Conservation (phyloP, 2,113 vertebrate species). For the Ictalurus punctatus region DNA sequence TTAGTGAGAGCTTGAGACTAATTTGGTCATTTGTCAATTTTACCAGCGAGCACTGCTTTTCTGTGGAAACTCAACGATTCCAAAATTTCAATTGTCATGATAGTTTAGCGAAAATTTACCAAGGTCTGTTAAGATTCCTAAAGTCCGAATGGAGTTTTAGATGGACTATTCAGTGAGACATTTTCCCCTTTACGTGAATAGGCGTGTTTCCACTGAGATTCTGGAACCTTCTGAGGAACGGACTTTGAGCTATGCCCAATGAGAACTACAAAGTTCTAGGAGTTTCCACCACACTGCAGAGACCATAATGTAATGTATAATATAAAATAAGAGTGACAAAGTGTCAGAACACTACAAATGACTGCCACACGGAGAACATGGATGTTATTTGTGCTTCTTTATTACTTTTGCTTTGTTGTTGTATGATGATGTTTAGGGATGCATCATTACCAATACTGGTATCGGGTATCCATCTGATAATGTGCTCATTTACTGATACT, state of each 20-base stretch:
- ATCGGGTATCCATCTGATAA: neutral
- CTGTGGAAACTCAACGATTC: constrained; percentile 1
- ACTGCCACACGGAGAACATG: neutral
- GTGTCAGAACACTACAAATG: neutral
- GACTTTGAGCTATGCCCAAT: neutral
- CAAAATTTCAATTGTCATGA: neutral
- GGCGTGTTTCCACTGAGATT: neutral
- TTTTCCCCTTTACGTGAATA: constrained; percentile 4
- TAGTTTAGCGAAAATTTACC: neutral
- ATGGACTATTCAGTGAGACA: constrained; percentile 10
- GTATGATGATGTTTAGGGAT: neutral
- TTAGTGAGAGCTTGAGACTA: neutral
- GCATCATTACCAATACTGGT: neutral
- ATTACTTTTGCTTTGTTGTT: neutral
- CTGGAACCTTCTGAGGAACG: neutral
- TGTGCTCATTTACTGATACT: neutral
- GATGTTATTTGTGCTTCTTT: neutral
- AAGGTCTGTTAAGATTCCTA: neutral
- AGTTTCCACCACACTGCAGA: neutral
- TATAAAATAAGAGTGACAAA: neutral
- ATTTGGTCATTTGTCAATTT: constrained; percentile 16
- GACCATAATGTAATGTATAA: neutral
- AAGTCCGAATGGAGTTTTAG: constrained; percentile 1
- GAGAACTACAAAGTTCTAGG: neutral
- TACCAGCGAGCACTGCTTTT: neutral